Base-by-base conservation (phyloP, 2,888 invertebrate species). In the Candidula unifasciata region DNA sequence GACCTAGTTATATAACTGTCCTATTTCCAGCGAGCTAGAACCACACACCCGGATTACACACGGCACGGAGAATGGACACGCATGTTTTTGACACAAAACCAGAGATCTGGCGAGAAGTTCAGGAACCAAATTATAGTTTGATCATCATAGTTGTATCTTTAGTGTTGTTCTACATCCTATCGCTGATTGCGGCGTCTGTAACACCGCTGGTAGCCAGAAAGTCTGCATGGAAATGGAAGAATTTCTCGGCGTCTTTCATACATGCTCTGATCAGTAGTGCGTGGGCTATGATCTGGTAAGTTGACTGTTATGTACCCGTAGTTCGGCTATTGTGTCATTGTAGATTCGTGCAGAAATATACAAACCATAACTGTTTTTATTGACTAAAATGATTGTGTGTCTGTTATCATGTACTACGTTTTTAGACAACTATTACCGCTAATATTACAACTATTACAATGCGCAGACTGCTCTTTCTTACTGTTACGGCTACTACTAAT, bases 171-270 rank as follows among this genome's bases (percentile, higher is more conserved):
- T 85, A 80, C 52, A 21, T 83, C 21, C 3, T 85, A 8, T 80
- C 81, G 13, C 33, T 66, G 37, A n/a, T 87, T n/a, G 69, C 78
- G 0, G 0, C 27, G 0, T 33, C 52, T 30, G 24, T 77, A n/a
- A 74, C 33, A 18, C 83, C 85, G 21, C 33, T 69, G 27, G 81
- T 54, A 30, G 79, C 68, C n/a, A 13, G n/a, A 6, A 73, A 82
- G 8, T 60, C 84, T 27, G 60, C 33, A 27, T 87, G 85, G 85
- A 83, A 80, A 37, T 87, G 87, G 87, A 87, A 87, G 83, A 87
- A 87, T 44, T 82, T 87, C 60, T 54, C 73, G 2, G 79, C 85
- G 33, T 87, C 87, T 3, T 85, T 87, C 64, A 27, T 85, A 30
- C 87, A 87, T 73, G 81, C 87, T 5, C 10, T 74, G 5, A 82